Evolutionary conservation across 2,113 vertebrate genomes (phyloP).

Genomic region (Psophia crepitans): DNA sequence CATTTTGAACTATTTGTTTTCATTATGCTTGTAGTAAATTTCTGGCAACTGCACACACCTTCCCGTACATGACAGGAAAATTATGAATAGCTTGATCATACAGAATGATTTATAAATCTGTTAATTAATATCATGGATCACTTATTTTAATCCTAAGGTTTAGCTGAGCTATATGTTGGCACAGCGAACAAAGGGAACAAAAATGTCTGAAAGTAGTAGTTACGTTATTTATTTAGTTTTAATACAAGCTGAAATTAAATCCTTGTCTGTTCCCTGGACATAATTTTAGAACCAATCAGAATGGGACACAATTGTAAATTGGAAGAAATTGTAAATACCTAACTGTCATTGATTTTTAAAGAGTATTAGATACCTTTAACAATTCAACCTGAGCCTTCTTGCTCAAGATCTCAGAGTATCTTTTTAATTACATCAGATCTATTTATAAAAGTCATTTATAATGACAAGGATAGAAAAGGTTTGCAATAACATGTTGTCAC

Average conservation of each 20-base stretch:
- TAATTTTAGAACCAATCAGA: neutral
- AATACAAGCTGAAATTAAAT: constrained; percentile 1
- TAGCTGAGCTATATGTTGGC: constrained; percentile 8
- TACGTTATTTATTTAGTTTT: constrained; percentile 7
- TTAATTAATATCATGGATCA: constrained; percentile 44
- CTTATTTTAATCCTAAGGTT: constrained; percentile 5
- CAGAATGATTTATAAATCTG: constrained; percentile 29
- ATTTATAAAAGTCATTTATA: neutral
- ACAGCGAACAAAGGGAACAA: constrained; percentile 15
- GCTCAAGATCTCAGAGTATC: neutral
- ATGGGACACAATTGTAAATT: neutral
- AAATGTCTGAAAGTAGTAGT: neutral
- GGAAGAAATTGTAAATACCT: neutral
- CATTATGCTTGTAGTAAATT: constrained; percentile 36
- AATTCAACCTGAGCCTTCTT: neutral
- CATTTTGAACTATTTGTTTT: constrained; percentile 39
- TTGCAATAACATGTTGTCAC: neutral
- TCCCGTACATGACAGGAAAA: neutral
- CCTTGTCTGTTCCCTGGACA: neutral
- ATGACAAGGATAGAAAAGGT: neutral
- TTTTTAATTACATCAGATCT: neutral
- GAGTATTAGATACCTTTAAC: neutral
- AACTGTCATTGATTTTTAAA: neutral
- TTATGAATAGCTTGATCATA: constrained; percentile 10
- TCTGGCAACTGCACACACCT: neutral